phyloP scores from a whole-genome alignment of 2,888 invertebrate genomes.

The Oscheius onirici region DNA sequence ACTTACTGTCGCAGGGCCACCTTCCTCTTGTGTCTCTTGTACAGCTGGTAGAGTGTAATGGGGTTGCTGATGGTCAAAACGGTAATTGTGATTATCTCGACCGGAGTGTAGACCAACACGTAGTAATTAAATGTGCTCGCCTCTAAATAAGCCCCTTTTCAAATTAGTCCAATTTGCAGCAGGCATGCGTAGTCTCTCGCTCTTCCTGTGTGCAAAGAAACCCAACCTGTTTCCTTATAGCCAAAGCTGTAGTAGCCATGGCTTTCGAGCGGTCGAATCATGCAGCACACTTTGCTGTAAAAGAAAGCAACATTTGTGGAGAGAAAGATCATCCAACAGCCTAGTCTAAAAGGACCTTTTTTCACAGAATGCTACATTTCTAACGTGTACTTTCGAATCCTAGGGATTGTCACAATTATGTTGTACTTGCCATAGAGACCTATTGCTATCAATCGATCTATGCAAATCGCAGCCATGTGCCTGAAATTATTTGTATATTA shows the following conservation, averaged over 20 bases:
- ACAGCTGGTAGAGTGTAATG: slow-evolving; percentile 68
- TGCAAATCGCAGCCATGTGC: slow-evolving; percentile 70
- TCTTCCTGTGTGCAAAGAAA: not conserved
- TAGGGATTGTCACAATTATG: slow-evolving; percentile 57
- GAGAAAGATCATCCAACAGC: slow-evolving; percentile 64
- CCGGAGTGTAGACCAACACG: slow-evolving; percentile 66
- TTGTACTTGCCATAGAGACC: slow-evolving; percentile 66
- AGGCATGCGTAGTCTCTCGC: not conserved
- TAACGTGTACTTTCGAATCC: slow-evolving; percentile 56
- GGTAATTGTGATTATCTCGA: slow-evolving; percentile 65
- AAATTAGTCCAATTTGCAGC: slow-evolving; percentile 21
- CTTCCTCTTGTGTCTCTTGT: slow-evolving; percentile 68
- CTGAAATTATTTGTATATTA: slow-evolving; percentile 41
- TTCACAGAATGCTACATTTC: not conserved
- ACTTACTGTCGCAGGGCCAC: slow-evolving; percentile 68
- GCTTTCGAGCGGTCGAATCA: slow-evolving; percentile 64
- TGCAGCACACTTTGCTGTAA: slow-evolving; percentile 64
- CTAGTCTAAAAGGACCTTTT: slow-evolving; percentile 45
- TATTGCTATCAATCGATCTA: slow-evolving; percentile 70
- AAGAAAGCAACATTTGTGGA: slow-evolving; percentile 63
- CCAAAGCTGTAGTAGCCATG: slow-evolving; percentile 70
- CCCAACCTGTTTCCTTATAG: slow-evolving; percentile 43
- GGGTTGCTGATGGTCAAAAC: slow-evolving; percentile 69
- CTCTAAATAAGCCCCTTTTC: slow-evolving; percentile 27
- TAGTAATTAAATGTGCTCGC: slow-evolving; percentile 57